Evolutionary conservation across 2,888 invertebrate species (phyloP).

Genomic region (Cyclophora albipunctata): DNA sequence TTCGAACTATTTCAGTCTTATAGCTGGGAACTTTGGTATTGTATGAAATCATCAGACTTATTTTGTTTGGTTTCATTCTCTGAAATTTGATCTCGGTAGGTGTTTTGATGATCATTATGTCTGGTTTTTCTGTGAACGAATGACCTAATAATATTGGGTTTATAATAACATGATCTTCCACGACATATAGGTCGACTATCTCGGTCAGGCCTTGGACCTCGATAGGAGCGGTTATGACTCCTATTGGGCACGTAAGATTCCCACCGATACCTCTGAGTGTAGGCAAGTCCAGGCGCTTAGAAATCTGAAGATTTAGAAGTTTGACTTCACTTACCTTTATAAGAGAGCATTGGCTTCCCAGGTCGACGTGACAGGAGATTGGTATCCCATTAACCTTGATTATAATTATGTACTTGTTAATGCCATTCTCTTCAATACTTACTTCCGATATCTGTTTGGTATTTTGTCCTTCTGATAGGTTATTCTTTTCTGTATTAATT

Average conservation of each 20-base stretch:
- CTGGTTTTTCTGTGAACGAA: constrained; percentile 12
- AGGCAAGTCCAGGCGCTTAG: too few relatives aligned
- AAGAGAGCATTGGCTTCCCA: constrained; percentile 24
- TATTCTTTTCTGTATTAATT: too few relatives aligned
- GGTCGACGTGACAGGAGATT: constrained; percentile 16
- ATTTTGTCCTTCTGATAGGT: too few relatives aligned
- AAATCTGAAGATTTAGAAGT: too few relatives aligned
- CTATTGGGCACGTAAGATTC: too few relatives aligned
- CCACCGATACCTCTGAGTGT: too few relatives aligned
- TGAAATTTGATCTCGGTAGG: constrained; percentile 3
- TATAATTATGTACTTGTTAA: not conserved
- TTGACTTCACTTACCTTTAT: constrained; percentile 9
- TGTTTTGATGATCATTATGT: constrained; percentile 10
- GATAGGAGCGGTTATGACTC: not conserved
- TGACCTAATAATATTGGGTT: constrained; percentile 9
- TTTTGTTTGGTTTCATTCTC: not conserved
- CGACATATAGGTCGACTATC: not conserved
- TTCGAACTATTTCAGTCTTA: too few relatives aligned
- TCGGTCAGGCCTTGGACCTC: constrained; percentile 1
- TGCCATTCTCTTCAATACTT: not conserved
- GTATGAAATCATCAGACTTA: not conserved
- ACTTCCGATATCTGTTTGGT: not conserved
- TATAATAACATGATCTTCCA: not conserved
- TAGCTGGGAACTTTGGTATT: too few relatives aligned
- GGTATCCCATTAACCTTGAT: not conserved